Evolutionary conservation across 2,113 vertebrate species (phyloP), one percentile per base, ranked within the genome.

Genomic region (Micronisus gabar): DNA sequence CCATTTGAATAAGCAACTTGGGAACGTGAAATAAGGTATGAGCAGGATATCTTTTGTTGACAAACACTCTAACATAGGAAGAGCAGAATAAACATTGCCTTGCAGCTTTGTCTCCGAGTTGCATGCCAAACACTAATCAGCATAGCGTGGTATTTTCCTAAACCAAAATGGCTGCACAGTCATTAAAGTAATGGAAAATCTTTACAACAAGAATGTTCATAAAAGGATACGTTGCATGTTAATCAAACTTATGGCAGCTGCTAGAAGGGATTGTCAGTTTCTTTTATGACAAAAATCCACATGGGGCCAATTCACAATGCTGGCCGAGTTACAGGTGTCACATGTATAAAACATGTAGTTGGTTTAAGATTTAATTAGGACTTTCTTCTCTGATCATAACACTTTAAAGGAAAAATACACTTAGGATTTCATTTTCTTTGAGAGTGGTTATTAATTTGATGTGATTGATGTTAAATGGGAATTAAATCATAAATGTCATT

Each of bases 401-500:
- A 85, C 90, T 94, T 98, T 94, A 95, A 93, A 82, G 65, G 91
- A 83, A 97, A 97, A 97, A 96, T 92, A 94, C 97, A 96, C 97
- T 83, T 78, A 96, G 98, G 98, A 95, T 96, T 65, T 97, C 80
- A 75, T 96, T 97, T 96, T 94, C 95, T 90, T 92, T 68, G 90
- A 96, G 95, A 97, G 92, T 91, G 70, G 97, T 98, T 98, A 98
- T 98, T 98, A 98, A 98, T 98, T 97, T 93, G 90, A 94, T 96
- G 90, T 96, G 98, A 98, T 94, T 97, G 98, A 97, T 97, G 97
- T 96, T 97, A 97, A 97, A 97, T 93, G 97, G 95, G 95, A 97
- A 98, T 98, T 98, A 97, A 97, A 98, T 98, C 98, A 98, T 98
- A 98, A 98, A 97, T 81, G 97, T 91, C 94, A 95, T 89, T 90